Base-by-base conservation (phyloP, 2,888 invertebrate genomes). In the Mamestra brassicae region DNA sequence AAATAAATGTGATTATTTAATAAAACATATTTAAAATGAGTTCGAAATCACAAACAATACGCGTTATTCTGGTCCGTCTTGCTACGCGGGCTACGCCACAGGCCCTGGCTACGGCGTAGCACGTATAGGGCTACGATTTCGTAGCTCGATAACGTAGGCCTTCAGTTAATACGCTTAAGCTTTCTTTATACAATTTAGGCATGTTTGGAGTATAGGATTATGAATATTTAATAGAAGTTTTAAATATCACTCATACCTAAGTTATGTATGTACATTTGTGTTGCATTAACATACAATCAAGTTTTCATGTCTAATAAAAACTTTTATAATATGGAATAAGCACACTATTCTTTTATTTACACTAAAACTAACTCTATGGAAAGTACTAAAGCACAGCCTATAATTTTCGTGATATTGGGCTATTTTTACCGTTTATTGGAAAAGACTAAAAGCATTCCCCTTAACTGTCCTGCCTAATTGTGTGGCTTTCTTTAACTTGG, bases 401-500 rank as follows among this genome's bases (percentile, higher is more conserved):
- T 26, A 26, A 26, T 11, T 55, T 34, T 1, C 1, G 5, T 7
- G 6, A 36, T 58, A 5, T 2, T 36, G 34, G 34, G 10, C 4
- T 36, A 36, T 60, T 38, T 38, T 26, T 7, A 45, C n/a, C 26
- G n/a, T 61, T 42, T 11, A 42, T 6, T 11, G n/a, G n/a, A 61
- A 61, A 42, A 6, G 1, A 61, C 17, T 60, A 17, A 34, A 52
- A 45, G 7, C 6, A 65, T 52, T 17, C 60, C 17, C 73, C 65
- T 84, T 76, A 80, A 84, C 26, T 4, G 11, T n/a, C 38, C 52
- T 68, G 26, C 65, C 72, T 85, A 82, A 82, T 85, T 85, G 72
- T 82, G 76, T 63, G 79, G 76, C 71, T 82, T 85, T 79, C 85
- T 85, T 77, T 78, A 78, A 75, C 55, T 72, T 64, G 66, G 65